Percentiles rank a stretch among this genome's conserved stretches.
These are phyloP conservation scores for Limnothrissa miodon DNA, from an alignment of 2,113 vertebrate species.

Conservation along the genomic window DNA sequence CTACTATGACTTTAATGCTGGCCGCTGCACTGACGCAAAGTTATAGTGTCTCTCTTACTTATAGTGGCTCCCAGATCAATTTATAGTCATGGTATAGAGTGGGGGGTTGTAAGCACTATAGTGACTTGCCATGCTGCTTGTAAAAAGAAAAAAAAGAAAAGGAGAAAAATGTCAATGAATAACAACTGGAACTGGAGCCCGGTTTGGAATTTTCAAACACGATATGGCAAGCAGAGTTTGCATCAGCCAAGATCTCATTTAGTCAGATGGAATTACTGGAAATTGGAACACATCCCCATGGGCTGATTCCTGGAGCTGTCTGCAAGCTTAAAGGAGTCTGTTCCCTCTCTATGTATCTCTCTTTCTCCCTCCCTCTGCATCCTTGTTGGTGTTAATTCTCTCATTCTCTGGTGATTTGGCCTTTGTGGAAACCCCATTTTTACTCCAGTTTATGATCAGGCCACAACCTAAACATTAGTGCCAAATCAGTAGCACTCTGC, in stretches of 20 bases:
- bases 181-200: background rate
- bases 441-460: background rate
- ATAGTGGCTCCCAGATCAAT: background rate
- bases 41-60: background rate
- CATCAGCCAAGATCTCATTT: background rate
- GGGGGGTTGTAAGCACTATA: background rate
- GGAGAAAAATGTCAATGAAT: background rate
- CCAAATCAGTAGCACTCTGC: background rate
- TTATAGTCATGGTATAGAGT: background rate
- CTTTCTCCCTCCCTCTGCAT: background rate
- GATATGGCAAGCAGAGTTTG: background rate
- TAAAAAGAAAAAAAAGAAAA: no score
- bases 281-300: background rate
- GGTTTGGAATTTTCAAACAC: background rate
- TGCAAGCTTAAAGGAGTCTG: background rate
- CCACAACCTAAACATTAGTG: background rate
- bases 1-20: constrained; percentile 16
- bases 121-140: background rate
- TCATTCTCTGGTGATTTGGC: background rate
- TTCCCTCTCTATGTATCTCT: background rate
- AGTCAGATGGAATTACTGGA: background rate
- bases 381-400: background rate
- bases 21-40: background rate
- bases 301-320: background rate
- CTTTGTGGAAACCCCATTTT: background rate